These are phyloP conservation scores for Phycodurus eques DNA, from an alignment of 2,113 vertebrate genomes.

Conservation along the genomic window DNA sequence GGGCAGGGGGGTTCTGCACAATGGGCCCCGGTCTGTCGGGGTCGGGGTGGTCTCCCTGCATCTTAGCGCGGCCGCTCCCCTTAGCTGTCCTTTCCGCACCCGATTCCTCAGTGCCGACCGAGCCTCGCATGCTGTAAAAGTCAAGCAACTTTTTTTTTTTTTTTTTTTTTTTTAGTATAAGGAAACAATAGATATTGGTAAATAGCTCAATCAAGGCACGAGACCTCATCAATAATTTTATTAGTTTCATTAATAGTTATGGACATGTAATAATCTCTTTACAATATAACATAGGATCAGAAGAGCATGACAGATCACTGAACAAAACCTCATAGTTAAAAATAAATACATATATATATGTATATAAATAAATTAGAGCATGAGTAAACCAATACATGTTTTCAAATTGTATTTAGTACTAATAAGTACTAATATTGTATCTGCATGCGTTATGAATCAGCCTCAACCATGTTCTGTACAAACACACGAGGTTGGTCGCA, in stretches of 20 bases:
- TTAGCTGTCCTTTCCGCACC: too few species aligned
- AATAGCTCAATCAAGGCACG: slow-evolving; percentile 12
- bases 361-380: slow-evolving; percentile 55
- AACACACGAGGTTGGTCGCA: slow-evolving; percentile 42
- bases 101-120: too few species aligned
- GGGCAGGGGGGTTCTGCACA: too few species aligned
- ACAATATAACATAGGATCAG: slow-evolving; percentile 59
- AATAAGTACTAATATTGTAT: slow-evolving; percentile 55
- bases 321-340: slow-evolving; percentile 54
- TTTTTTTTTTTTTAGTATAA: too few species aligned
- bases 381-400: slow-evolving; percentile 59
- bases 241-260: slow-evolving; percentile 58
- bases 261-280: slow-evolving; percentile 59
- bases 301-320: slow-evolving; percentile 52
- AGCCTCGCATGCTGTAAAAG: too few species aligned
- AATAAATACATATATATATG: slow-evolving; percentile 45
- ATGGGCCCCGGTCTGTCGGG: too few species aligned
- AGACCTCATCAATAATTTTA: slow-evolving; percentile 49
- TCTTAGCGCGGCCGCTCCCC: too few species aligned
- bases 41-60: too few species aligned
- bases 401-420: slow-evolving; percentile 57
- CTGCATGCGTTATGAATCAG: slow-evolving; percentile 62
- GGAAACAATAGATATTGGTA: too few species aligned
- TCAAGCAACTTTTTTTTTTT: too few species aligned
- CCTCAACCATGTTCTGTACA: slow-evolving; percentile 51